Evolutionary conservation across 2,797 vertebrate genomes (phyloP).

Genomic region (Sebastes glaucus): DNA sequence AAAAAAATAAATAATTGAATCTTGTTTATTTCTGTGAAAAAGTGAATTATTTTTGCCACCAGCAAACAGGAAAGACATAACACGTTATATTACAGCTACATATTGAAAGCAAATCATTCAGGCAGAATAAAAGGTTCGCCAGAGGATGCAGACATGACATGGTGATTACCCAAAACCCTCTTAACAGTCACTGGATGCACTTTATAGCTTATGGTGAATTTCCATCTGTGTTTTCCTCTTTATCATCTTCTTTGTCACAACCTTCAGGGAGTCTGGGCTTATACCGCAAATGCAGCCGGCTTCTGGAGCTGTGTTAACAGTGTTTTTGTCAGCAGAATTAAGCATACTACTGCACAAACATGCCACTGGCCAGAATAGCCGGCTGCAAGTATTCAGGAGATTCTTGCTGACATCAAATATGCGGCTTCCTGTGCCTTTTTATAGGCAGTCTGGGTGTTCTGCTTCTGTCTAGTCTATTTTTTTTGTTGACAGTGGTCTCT

Average conservation of each 20-base stretch:
- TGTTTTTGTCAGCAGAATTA: constrained; percentile 54
- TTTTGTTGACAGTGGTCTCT: background rate
- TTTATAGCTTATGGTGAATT: background rate
- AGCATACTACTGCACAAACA: background rate
- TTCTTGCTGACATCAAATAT: constrained; percentile 34
- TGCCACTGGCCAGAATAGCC: constrained; percentile 5
- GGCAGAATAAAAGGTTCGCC: background rate
- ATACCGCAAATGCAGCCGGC: background rate
- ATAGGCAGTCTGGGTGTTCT: background rate
- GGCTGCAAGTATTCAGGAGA: background rate
- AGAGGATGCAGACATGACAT: background rate
- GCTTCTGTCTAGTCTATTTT: background rate
- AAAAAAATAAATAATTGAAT: background rate
- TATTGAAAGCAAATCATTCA: background rate
- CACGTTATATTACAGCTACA: background rate
- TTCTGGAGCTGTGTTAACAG: constrained; percentile 14
- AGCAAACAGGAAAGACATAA: background rate
- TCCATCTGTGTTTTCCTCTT: constrained; percentile 35
- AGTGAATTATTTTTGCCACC: background rate
- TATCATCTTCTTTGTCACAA: constrained; percentile 35
- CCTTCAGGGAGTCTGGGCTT: constrained; percentile 27
- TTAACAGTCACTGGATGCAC: background rate
- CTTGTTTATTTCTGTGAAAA: background rate
- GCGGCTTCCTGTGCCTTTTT: background rate
- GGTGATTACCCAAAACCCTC: constrained; percentile 20